Evolutionary conservation across 92 coral and sea anemone genomes (phyloP).

Genomic region (Micromussa lordhowensis): DNA sequence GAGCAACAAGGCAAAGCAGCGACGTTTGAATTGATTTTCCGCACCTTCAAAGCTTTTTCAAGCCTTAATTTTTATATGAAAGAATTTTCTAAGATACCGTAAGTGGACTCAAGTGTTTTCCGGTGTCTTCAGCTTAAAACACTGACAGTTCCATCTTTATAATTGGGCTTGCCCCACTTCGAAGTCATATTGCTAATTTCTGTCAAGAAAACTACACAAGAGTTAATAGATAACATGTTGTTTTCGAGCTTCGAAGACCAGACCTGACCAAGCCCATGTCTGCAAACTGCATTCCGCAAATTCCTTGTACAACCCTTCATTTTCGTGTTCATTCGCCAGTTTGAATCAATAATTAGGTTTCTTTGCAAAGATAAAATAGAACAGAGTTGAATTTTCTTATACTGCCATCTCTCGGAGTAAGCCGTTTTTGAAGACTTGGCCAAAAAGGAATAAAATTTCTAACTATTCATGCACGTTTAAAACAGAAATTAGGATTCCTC

Average conservation of each 20-base stretch:
- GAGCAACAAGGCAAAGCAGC: neutral
- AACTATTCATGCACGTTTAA: neutral
- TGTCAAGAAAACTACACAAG: neutral
- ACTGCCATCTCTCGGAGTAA: neutral
- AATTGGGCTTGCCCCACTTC: neutral
- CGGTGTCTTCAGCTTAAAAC: neutral
- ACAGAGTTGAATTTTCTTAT: neutral
- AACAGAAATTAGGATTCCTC: neutral
- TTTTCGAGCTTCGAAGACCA: conserved; percentile 20
- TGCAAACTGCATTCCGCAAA: conserved; percentile 14
- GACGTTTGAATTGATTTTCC: neutral
- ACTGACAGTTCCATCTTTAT: neutral
- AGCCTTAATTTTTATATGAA: conserved; percentile 15
- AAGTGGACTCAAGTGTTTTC: conserved; percentile 35
- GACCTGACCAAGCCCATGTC: conserved; percentile 17
- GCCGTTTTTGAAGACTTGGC: neutral
- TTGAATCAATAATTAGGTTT: neutral
- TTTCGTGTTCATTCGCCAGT: neutral
- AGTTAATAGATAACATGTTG: conserved; percentile 33
- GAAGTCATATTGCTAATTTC: conserved; percentile 19
- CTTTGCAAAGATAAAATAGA: neutral
- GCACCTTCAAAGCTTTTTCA: neutral
- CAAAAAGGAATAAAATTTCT: neutral
- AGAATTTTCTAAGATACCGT: conserved; percentile 14
- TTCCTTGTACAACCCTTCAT: conserved; percentile 22